These are phyloP conservation scores for Bettongia penicillata DNA, from an alignment of 2,113 vertebrate species.

Conservation along the genomic window DNA sequence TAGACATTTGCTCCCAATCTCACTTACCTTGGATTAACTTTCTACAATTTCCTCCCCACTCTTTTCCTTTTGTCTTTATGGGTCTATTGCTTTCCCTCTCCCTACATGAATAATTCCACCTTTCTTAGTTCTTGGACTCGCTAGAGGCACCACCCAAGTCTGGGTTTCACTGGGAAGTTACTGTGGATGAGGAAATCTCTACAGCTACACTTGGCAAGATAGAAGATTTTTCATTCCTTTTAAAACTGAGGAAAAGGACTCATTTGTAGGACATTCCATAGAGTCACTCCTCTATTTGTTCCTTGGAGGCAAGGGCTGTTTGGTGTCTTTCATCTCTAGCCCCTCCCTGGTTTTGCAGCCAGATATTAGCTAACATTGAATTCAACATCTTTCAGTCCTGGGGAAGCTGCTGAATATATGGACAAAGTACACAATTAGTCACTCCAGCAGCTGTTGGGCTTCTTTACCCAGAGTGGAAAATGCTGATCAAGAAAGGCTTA, in stretches of 20 bases:
- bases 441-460: background rate
- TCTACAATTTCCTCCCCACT: constrained; percentile 20
- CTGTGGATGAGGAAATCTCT: constrained; percentile 70
- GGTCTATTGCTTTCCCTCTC: background rate
- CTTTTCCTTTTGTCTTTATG: constrained; percentile 12
- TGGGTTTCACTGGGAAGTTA: constrained; percentile 62
- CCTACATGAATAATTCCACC: constrained; percentile 18
- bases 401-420: constrained; percentile 11
- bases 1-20: background rate
- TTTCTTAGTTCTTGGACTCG: constrained; percentile 44
- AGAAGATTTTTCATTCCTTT: constrained; percentile 71
- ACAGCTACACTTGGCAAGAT: constrained; percentile 64
- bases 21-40: constrained; percentile 42
- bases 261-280: constrained; percentile 53
- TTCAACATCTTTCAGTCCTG: constrained; percentile 48
- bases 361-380: constrained; percentile 46
- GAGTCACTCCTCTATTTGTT: constrained; percentile 67
- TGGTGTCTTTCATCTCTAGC: constrained; percentile 60
- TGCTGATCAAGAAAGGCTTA: constrained; percentile 45
- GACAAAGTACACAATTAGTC: constrained; percentile 36
- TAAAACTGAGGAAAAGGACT: constrained; percentile 73
- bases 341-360: constrained; percentile 56
- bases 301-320: constrained; percentile 52
- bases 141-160: background rate
- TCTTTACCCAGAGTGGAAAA: constrained; percentile 54